phyloP scores from a whole-genome alignment of 1,140 invertebrate genomes.

The Drosophila tsacasi region DNA sequence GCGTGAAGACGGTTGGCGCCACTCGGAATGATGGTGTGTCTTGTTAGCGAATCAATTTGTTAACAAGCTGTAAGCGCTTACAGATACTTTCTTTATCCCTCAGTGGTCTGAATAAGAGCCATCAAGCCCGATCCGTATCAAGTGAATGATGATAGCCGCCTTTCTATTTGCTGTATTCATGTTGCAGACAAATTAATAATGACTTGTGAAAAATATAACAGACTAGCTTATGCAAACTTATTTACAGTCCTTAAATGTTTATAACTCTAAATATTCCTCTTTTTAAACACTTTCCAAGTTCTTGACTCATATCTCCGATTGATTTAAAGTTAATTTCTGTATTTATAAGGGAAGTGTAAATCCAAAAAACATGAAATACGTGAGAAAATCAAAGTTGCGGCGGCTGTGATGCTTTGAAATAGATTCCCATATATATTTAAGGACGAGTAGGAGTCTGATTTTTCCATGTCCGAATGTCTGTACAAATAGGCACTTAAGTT shows the following conservation, averaged over 20 bases:
- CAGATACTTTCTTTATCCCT: slow-evolving; percentile 39
- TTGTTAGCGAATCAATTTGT: slow-evolving; percentile 80
- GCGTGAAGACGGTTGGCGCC: slow-evolving; percentile 70
- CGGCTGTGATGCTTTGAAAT: slow-evolving; percentile 41
- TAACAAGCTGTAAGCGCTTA: slow-evolving; percentile 64
- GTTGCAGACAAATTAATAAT: slow-evolving; percentile 43
- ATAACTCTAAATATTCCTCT: neutral
- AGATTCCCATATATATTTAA: slow-evolving; percentile 33
- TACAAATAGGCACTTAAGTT: slow-evolving; percentile 75
- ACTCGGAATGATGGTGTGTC: slow-evolving; percentile 46
- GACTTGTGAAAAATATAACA: slow-evolving; percentile 8
- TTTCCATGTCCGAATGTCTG: slow-evolving; percentile 40
- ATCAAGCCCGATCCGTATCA: slow-evolving; percentile 27
- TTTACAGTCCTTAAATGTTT: neutral
- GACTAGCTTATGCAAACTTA: neutral
- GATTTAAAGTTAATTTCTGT: slow-evolving; percentile 12
- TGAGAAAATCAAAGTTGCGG: slow-evolving; percentile 72
- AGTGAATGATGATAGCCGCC: slow-evolving; percentile 30
- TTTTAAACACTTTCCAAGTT: neutral
- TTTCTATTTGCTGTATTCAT: slow-evolving; percentile 19
- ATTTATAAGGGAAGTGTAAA: slow-evolving; percentile 40
- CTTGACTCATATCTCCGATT: neutral
- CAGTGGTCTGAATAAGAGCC: slow-evolving; percentile 19
- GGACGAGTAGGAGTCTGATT: slow-evolving; percentile 29
- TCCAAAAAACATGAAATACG: slow-evolving; percentile 84